Evolutionary conservation across 2,888 invertebrate genomes (phyloP).

Genomic region (Geophilus truncorum): DNA sequence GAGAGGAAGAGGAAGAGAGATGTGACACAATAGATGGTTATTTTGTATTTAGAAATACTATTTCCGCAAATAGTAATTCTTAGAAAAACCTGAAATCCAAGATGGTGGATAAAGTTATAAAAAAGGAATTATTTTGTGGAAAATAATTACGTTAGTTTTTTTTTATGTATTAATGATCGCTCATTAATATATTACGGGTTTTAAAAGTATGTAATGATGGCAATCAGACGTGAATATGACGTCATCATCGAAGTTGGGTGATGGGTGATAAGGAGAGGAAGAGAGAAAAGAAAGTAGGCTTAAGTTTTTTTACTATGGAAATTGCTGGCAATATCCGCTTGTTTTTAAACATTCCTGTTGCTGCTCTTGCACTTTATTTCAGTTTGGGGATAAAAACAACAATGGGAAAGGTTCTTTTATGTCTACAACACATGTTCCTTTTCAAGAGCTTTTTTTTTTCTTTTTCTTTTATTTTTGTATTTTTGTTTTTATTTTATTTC

Average conservation of each 20-base stretch:
- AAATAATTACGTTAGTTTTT: no score
- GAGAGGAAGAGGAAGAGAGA: background rate
- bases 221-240: no score
- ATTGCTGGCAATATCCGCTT: slow-evolving; percentile 1
- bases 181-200: no score
- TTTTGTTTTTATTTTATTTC: background rate
- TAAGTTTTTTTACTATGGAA: background rate
- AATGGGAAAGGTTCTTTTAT: background rate
- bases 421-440: background rate
- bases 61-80: no score
- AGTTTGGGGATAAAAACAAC: background rate
- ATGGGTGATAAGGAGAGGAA: background rate
- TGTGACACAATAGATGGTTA: no score
- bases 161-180: no score
- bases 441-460: background rate
- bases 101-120: no score
- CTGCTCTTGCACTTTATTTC: background rate
- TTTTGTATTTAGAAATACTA: no score
- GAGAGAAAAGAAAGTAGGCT: background rate
- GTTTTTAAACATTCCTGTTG: background rate
- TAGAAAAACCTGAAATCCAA: no score
- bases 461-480: background rate
- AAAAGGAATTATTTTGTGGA: no score
- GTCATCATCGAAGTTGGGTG: no score
- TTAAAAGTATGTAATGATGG: no score